These are phyloP conservation scores for Lycodopsis pacificus DNA, from an alignment of 2,797 vertebrate species.

Conservation along the genomic window DNA sequence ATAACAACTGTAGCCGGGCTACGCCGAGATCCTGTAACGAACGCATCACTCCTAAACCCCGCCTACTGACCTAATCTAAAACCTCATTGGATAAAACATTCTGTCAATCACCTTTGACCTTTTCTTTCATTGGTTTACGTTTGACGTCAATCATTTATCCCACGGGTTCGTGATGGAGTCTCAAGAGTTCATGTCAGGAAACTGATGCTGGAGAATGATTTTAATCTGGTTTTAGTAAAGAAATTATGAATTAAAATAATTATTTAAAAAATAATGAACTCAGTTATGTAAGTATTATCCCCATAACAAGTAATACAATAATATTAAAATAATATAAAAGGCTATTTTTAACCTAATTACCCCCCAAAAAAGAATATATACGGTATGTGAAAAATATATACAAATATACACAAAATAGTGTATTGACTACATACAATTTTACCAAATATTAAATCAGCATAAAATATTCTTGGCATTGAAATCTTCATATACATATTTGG, in stretches of 20 bases:
- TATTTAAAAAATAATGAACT: not conserved
- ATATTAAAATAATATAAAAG: not conserved
- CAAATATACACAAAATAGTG: not conserved
- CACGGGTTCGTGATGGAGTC: no score
- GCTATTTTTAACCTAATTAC: not conserved
- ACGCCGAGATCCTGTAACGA: fast-evolving
- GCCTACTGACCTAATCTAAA: not conserved
- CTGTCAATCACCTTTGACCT: slow-evolving; percentile 9
- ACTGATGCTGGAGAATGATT: not conserved
- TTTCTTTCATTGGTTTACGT: not conserved
- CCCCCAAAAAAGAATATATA: not conserved
- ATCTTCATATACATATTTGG: not conserved
- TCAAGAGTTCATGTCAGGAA: not conserved
- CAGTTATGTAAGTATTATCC: not conserved
- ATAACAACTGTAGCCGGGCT: not conserved
- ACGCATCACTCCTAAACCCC: not conserved
- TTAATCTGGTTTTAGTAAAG: not conserved
- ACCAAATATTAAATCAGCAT: not conserved
- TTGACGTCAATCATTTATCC: not conserved
- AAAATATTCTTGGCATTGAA: not conserved
- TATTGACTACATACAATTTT: not conserved
- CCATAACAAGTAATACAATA: no score
- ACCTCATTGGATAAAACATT: not conserved
- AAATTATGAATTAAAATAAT: not conserved
- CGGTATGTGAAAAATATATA: not conserved